These are phyloP conservation scores for Panthera uncia DNA, from an alignment of 2,113 vertebrate genomes.

Conservation along the genomic window DNA sequence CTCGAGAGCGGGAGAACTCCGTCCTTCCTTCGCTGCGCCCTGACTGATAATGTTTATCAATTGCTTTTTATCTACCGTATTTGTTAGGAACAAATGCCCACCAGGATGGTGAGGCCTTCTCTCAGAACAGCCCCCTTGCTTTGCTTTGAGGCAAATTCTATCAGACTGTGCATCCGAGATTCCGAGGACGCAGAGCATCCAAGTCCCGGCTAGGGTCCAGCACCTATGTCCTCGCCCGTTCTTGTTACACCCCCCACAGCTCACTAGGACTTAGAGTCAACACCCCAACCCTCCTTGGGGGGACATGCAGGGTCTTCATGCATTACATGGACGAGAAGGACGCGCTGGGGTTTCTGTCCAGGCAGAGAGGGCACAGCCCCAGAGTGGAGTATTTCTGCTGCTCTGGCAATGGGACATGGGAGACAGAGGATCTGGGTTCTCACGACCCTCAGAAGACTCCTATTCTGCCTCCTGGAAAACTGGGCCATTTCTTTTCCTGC, in stretches of 20 bases:
- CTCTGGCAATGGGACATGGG: neutral
- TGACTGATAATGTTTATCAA: neutral
- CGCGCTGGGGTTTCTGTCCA: fast-evolving
- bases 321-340: fast-evolving
- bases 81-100: neutral
- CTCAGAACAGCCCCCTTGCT: neutral
- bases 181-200: fast-evolving
- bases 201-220: fast-evolving
- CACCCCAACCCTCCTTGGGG: neutral
- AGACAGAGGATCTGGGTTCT: neutral
- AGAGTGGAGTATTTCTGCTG: neutral
- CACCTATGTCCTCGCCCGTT: neutral
- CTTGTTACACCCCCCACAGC: neutral
- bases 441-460: fast-evolving
- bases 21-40: neutral
- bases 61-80: neutral
- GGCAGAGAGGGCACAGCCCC: fast-evolving
- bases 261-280: neutral
- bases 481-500: neutral
- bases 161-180: fast-evolving
- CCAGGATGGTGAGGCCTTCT: neutral
- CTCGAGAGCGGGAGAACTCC: neutral
- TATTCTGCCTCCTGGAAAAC: neutral
- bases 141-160: neutral
- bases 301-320: neutral